Conservation (phyloP, 2,888 invertebrate species). For the Dicyrtoma fusca region DNA sequence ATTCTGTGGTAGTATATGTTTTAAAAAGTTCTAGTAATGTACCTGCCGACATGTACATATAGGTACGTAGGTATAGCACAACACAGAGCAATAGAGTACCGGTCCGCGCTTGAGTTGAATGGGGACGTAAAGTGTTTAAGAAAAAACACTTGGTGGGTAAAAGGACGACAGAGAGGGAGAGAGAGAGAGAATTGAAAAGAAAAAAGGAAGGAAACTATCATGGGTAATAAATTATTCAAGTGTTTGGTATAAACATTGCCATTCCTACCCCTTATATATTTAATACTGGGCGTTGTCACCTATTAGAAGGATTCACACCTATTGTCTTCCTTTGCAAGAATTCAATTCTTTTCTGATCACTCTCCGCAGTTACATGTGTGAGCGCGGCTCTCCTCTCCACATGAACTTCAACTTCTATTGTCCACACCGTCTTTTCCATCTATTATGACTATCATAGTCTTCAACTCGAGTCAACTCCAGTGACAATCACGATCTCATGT, state of each 20-base stretch:
- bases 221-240: constrained; percentile 35
- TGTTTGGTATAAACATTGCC: constrained; percentile 26
- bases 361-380: constrained; percentile 3
- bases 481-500: constrained; percentile 1
- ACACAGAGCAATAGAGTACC: no score
- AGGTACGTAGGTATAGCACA: no score
- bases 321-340: constrained; percentile 34
- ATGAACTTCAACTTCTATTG: constrained; percentile 21
- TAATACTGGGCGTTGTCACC: constrained; percentile 39
- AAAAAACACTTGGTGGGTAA: no score
- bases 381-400: constrained; percentile 7
- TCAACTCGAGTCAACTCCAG: no score
- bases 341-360: constrained; percentile 34
- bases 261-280: constrained; percentile 28
- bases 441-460: constrained; percentile 17
- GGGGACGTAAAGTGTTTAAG: no score
- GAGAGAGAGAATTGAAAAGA: no score
- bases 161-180: not conserved
- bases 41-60: not conserved
- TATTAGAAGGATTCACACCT: constrained; percentile 38
- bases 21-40: no score
- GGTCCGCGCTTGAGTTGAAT: no score
- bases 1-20: no score
- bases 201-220: constrained; percentile 29
- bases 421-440: constrained; percentile 1